These are phyloP conservation scores for Steatocranus sp. DNA, from an alignment of 2,797 vertebrate genomes.

Conservation along the genomic window DNA sequence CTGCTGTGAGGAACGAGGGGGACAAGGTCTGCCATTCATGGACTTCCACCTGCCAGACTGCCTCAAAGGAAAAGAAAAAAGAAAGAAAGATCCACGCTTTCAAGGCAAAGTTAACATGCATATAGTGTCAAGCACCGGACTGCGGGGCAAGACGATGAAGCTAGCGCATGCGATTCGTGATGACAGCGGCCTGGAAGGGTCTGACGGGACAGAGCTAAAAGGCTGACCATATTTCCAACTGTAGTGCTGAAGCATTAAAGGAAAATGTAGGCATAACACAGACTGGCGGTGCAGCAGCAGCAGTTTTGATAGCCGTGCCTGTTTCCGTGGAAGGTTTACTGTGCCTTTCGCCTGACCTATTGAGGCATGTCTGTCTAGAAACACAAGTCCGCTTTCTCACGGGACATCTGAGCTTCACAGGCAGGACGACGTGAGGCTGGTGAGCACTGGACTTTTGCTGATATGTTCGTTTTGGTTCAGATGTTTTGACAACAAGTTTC, in stretches of 20 bases:
- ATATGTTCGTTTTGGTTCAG: constrained; percentile 70
- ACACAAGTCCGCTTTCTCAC: constrained; percentile 69
- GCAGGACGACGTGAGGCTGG: constrained; percentile 54
- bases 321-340: constrained; percentile 60
- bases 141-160: neutral
- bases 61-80: neutral
- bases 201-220: neutral
- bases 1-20: constrained; percentile 34
- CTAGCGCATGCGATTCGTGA: neutral
- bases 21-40: constrained; percentile 80
- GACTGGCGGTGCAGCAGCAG: constrained; percentile 48
- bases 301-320: constrained; percentile 67
- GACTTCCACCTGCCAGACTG: constrained; percentile 72
- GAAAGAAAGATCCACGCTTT: constrained; percentile 34
- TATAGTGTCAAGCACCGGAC: constrained; percentile 37
- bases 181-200: constrained; percentile 13
- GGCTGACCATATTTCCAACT: constrained; percentile 9
- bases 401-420: constrained; percentile 49
- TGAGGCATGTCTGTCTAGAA: constrained; percentile 68
- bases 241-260: constrained; percentile 25
- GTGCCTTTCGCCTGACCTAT: constrained; percentile 71
- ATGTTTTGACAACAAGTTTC: constrained; percentile 50
- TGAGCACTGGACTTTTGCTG: constrained; percentile 50
- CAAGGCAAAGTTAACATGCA: constrained; percentile 61
- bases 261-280: constrained; percentile 53